Evolutionary conservation across 2,113 vertebrate species (phyloP), one percentile per base, ranked within the genome.

Genomic region (Onychostruthus taczanowskii): DNA sequence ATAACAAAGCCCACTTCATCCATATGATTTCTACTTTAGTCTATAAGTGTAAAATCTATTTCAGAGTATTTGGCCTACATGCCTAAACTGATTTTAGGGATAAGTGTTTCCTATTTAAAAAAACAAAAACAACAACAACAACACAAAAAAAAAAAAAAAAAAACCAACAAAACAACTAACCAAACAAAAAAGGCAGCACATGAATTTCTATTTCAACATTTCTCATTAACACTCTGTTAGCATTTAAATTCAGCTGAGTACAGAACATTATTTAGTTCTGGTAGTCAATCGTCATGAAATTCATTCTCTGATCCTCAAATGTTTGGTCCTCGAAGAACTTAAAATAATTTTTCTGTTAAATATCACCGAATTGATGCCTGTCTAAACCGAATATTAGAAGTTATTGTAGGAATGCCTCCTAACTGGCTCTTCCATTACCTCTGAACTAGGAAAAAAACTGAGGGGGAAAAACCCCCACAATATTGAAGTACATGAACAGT

Each of bases 401-500:
- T 19, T 50, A 5, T 41, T 16, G 4, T 15, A 55, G 15, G 49
- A 59, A 50, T 31, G 4, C 6, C 19, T 64, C 37, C 18, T 35
- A 35, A 10, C 3, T 44, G 31, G 11, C 9, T 43, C 23, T 78
- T 63, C 26, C 39, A 15, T 69, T 69, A 61, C 4, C 6, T 39
- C 33, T 55, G 28, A 50, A 46, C 24, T n/a, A 58, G 33, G 21
- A 58, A 58, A 58, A 58, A 35, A 23, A 15, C 21, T 13, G 15
- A 15, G 20, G 6, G 7, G 5, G 3, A 4, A 24, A 64, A 33
- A 20, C 0, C 0, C 4, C 26, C 22, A 22, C 17, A 63, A 1
- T 16, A 37, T 23, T 64, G 30, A 90, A 62, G 22, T 24, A 44
- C 9, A 11, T 30, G 35, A 84, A 35, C 16, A n/a, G 13, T 47